phyloP scores from a whole-genome alignment of 2,797 vertebrate species.

The Sphenodon punctatus region DNA sequence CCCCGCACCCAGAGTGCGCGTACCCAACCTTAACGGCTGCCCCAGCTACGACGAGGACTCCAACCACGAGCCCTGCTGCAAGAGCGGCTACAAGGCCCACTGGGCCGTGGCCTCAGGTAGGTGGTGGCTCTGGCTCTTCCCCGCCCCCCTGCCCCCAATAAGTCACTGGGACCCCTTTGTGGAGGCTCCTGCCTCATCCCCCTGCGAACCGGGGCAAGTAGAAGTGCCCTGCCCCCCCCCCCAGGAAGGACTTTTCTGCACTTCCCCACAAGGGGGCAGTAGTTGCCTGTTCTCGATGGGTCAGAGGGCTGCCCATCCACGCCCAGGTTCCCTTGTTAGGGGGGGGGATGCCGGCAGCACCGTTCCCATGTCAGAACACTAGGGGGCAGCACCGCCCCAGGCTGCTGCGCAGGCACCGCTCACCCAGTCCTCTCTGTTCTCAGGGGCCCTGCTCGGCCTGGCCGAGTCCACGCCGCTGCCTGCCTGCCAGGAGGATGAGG shows the following conservation, averaged over 20 bases:
- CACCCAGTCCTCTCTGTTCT: background rate
- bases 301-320: too few relatives aligned
- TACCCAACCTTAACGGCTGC: background rate
- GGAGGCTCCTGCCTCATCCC: too few relatives aligned
- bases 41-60: constrained; percentile 90
- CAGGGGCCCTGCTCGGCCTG: constrained; percentile 84
- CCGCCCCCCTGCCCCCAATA: too few relatives aligned
- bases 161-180: background rate
- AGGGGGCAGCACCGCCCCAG: background rate
- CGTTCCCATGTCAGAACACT: too few relatives aligned
- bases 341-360: background rate
- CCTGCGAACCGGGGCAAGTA: too few relatives aligned
- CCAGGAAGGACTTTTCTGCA: background rate
- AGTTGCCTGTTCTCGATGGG: background rate
- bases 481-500: constrained; percentile 60
- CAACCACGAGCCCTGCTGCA: constrained; percentile 89
- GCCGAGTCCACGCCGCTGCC: constrained; percentile 32
- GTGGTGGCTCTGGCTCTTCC: background rate
- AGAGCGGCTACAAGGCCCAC: constrained; percentile 85
- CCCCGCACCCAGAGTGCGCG: background rate
- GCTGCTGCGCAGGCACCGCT: too few relatives aligned
- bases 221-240: too few relatives aligned
- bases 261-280: background rate
- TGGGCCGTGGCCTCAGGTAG: constrained; percentile 89
- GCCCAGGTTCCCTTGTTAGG: background rate